Conservation (phyloP, 1,140 invertebrate genomes). For the Caenorhabditis briggsae region DNA sequence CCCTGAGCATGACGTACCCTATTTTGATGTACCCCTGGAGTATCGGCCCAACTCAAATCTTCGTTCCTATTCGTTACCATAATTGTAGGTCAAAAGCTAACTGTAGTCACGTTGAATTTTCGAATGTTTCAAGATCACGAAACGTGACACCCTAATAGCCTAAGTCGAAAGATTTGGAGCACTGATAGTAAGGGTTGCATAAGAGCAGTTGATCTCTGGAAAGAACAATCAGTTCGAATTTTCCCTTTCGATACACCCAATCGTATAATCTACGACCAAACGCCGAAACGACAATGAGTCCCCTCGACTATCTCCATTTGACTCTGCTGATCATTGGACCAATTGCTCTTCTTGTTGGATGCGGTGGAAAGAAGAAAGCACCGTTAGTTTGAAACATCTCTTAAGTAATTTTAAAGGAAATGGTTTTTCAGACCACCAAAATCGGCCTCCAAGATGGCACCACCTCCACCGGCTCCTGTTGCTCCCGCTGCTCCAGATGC, state of each 20-base stretch:
- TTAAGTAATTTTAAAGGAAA: not conserved
- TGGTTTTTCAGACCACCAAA: not conserved
- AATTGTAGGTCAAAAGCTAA: too few species aligned
- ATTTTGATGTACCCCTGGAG: too few species aligned
- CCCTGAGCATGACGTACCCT: too few species aligned
- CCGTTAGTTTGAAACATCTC: not conserved
- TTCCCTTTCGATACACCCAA: conserved; percentile 3
- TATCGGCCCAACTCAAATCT: too few species aligned
- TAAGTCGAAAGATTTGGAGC: not conserved
- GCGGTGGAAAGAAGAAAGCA: conserved; percentile 7
- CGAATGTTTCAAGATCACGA: too few species aligned
- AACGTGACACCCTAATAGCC: too few species aligned
- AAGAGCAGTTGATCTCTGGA: not conserved
- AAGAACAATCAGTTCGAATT: not conserved
- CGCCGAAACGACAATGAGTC: conserved; percentile 8
- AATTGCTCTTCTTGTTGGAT: not conserved
- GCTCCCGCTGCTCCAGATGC: not conserved
- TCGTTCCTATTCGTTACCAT: too few species aligned
- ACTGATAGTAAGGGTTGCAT: not conserved
- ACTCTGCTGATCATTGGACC: not conserved
- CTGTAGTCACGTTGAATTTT: too few species aligned
- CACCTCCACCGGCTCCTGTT: not conserved
- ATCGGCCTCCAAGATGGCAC: not conserved
- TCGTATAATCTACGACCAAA: conserved; percentile 11
- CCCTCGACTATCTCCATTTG: conserved; percentile 4